These are phyloP conservation scores for Nicator chloris DNA, from an alignment of 2,113 vertebrate genomes.

Conservation along the genomic window DNA sequence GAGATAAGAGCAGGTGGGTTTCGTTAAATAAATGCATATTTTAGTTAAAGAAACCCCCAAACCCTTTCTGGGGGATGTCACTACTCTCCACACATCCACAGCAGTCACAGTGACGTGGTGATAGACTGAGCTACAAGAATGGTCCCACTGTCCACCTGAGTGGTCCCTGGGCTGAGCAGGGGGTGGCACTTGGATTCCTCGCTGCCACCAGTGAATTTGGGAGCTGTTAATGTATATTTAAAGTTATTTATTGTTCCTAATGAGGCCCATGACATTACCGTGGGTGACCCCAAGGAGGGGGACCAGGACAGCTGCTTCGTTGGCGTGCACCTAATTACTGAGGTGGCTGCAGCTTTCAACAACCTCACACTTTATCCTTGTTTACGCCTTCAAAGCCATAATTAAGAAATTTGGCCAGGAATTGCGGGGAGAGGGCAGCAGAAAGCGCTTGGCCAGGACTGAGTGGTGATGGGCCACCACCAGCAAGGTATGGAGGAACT, in stretches of 20 bases:
- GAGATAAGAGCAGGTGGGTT: background rate
- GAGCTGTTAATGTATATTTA: background rate
- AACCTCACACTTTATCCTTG: background rate
- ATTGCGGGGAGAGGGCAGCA: background rate
- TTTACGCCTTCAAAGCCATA: background rate
- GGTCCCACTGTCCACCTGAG: accelerated
- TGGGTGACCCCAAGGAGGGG: background rate
- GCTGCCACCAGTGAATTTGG: background rate
- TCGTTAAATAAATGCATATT: background rate
- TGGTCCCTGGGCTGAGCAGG: background rate
- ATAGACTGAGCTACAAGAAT: background rate
- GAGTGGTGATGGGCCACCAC: background rate
- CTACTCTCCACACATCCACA: background rate
- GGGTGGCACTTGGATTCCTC: background rate
- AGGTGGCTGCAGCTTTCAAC: background rate
- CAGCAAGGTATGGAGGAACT: background rate
- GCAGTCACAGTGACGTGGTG: accelerated
- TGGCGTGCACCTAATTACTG: accelerated
- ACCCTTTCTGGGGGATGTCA: accelerated
- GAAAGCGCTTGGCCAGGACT: background rate
- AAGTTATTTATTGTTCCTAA: background rate
- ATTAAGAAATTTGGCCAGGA: background rate
- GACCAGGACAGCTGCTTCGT: background rate
- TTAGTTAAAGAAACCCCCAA: background rate
- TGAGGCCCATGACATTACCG: accelerated